Percentiles rank a stretch among this genome's conserved stretches.
Evolutionary conservation across 2,113 vertebrate genomes (phyloP).

Genomic region (Eidolon helvum): DNA sequence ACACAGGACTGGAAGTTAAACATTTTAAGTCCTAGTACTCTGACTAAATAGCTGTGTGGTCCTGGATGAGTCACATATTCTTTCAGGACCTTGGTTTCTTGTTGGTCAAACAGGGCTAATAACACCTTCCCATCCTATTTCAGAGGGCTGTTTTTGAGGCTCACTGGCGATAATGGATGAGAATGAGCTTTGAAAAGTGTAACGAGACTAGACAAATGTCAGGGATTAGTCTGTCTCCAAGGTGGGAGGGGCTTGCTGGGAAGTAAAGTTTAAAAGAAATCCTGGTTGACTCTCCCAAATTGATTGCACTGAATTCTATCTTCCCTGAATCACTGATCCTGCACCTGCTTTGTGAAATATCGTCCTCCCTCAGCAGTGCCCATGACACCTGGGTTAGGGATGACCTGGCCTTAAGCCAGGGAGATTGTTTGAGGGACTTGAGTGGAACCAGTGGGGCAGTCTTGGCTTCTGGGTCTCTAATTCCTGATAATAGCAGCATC

Average conservation of each 20-base stretch:
- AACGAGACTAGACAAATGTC: constrained; percentile 67
- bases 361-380: neutral
- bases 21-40: constrained; percentile 24
- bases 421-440: neutral
- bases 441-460: neutral
- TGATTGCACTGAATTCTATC: constrained; percentile 59
- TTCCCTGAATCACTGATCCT: constrained; percentile 23
- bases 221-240: constrained; percentile 58
- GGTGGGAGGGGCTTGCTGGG: constrained; percentile 51
- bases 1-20: constrained; percentile 25
- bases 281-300: constrained; percentile 42
- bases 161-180: constrained; percentile 40
- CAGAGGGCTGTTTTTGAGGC: neutral
- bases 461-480: constrained; percentile 36
- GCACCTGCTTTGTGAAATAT: constrained; percentile 50
- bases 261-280: constrained; percentile 62
- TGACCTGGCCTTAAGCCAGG: constrained; percentile 35
- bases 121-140: neutral
- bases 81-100: constrained; percentile 40
- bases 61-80: constrained; percentile 42
- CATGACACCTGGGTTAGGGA: constrained; percentile 42
- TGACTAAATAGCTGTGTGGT: constrained; percentile 44
- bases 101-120: constrained; percentile 49
- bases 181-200: constrained; percentile 55
- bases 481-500: neutral